A percentile compares a stretch with the other conserved stretches of the same genome.
Evolutionary conservation across 1,140 invertebrate species (phyloP).

Genomic region (Saxidomus purpurata): DNA sequence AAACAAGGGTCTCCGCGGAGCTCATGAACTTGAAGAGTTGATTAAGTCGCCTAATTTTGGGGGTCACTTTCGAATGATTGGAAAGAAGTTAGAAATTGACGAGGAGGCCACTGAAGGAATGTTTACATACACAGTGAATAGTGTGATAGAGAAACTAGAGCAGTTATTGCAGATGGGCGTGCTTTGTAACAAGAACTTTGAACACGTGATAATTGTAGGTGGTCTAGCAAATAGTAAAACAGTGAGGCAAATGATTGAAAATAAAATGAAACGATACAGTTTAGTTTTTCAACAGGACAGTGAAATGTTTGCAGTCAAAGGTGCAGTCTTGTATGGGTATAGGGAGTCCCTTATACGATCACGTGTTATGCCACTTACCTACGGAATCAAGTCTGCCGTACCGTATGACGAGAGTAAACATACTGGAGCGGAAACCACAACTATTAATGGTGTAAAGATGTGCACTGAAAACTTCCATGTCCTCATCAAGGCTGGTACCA

Average conservation of each 20-base stretch:
- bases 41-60: slow-evolving; percentile 50
- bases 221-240: slow-evolving; percentile 7
- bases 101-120: slow-evolving; percentile 14
- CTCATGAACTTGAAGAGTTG: neutral
- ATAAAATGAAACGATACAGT: neutral
- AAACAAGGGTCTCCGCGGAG: slow-evolving; percentile 23
- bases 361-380: slow-evolving; percentile 33
- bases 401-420: slow-evolving; percentile 52
- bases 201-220: slow-evolving; percentile 38
- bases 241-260: neutral
- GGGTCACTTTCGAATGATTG: slow-evolving; percentile 21
- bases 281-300: slow-evolving; percentile 15
- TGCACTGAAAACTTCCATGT: slow-evolving; percentile 59
- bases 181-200: neutral
- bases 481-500: slow-evolving; percentile 20
- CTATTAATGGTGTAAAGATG: slow-evolving; percentile 48
- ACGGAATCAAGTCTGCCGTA: slow-evolving; percentile 37
- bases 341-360: neutral
- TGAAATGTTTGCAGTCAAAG: slow-evolving; percentile 37
- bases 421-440: neutral
- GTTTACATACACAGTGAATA: slow-evolving; percentile 37
- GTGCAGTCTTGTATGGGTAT: slow-evolving; percentile 32
- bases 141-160: neutral
- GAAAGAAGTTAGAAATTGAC: neutral
- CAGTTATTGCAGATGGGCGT: neutral